Evolutionary conservation across 2,888 invertebrate genomes (phyloP), one percentile per base, ranked within the genome.

Genomic region (Amorpha juglandis): DNA sequence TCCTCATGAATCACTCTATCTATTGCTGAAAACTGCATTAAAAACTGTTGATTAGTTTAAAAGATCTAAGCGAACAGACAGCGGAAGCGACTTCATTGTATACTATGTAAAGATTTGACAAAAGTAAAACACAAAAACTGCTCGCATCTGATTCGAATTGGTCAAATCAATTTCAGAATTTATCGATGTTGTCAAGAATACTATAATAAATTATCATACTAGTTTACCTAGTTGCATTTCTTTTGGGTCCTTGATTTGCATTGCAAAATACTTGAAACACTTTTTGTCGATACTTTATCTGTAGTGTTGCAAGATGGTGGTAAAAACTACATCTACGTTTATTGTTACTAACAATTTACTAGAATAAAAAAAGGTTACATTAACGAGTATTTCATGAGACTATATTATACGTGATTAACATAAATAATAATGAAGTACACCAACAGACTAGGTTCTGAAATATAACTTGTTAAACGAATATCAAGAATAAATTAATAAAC

Each of bases 211-310:
- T 53, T 53, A n/a, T 33, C 8, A 53, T 33, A 53, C n/a, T 33
- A 14, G 53, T 33, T 53, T 35, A 33, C 33, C 53, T 53, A 53
- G 8, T 53, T 53, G 33, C 51, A 33, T 53, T 53, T 53, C n/a
- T n/a, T n/a, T 48, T 53, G n/a, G 33, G 33, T 14, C n/a, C n/a
- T 33, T 7, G 6, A 53, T 53, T 53, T 53, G 33, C 33, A 53
- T 53, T 53, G n/a, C n/a, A 53, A n/a, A 53, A 35, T n/a, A n/a
- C 33, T 53, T 53, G 6, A 35, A 48, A 6, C 33, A 6, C 4
- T 27, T 27, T 27, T 27, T 27, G 27, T 1, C 27, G 27, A 27
- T 27, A 27, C 27, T 27, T 27, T 3, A 3, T 27, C 27, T 27
- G 27, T 27, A 27, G 27, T 35, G 53, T 35, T 35, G n/a, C 1